A percentile compares a stretch with the other conserved stretches of the same genome.
These are phyloP conservation scores for Drosophila cognata DNA, from an alignment of 2,888 invertebrate species.

Conservation along the genomic window DNA sequence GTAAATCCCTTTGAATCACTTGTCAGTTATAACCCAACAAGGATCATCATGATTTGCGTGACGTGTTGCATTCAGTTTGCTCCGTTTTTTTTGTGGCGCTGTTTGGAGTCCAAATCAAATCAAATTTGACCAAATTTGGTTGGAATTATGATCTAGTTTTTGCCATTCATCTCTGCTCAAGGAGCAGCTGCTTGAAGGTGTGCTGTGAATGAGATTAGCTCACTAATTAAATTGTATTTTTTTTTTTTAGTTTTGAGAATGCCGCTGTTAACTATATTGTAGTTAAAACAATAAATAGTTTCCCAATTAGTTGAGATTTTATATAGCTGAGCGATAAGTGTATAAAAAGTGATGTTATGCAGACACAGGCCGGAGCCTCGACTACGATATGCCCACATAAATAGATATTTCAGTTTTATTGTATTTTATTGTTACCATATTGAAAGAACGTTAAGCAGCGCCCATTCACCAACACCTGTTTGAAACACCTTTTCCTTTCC, in stretches of 20 bases:
- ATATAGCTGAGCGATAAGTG: too few relatives aligned
- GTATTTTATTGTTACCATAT: too few relatives aligned
- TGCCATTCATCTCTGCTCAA: not conserved
- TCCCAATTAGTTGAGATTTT: too few relatives aligned
- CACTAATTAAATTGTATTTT: not conserved
- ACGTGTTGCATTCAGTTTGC: not conserved
- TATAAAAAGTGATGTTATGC: too few relatives aligned
- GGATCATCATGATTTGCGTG: not conserved
- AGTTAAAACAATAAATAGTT: too few relatives aligned
- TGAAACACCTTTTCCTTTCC: not conserved
- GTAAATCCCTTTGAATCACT: not conserved
- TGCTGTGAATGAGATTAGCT: not conserved
- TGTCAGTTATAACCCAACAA: not conserved
- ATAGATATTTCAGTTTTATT: too few relatives aligned
- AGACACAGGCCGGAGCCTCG: too few relatives aligned
- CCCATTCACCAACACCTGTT: too few relatives aligned
- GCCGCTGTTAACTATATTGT: not conserved
- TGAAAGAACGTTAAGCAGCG: too few relatives aligned
- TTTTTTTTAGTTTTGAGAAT: not conserved
- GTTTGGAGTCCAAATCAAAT: constrained; percentile 40
- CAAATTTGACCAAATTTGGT: constrained; percentile 36
- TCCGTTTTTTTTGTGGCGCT: constrained; percentile 25
- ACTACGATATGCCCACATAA: too few relatives aligned
- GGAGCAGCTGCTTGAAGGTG: not conserved
- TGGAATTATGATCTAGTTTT: constrained; percentile 13